Evolutionary conservation across 2,888 invertebrate species (phyloP).

Genomic region (Heteropelma amictum): DNA sequence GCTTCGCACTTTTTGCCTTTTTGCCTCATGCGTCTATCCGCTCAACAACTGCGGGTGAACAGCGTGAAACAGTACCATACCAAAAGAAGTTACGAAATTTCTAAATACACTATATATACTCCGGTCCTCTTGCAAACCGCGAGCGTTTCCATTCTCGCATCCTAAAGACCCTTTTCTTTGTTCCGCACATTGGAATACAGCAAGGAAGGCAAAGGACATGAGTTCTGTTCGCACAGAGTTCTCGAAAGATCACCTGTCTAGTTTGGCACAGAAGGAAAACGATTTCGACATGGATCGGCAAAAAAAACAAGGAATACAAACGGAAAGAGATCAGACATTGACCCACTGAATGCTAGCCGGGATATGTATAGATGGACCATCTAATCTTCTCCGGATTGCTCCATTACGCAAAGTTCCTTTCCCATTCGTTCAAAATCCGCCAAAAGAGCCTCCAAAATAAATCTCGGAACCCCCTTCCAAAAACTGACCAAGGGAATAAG

Average conservation of each 20-base stretch:
- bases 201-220: background rate
- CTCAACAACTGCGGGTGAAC: background rate
- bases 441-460: constrained; percentile 25
- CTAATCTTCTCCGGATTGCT: background rate
- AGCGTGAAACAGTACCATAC: constrained; percentile 13
- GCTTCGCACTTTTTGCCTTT: constrained; percentile 11
- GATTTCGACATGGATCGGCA: too few relatives aligned
- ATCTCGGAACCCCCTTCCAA: background rate
- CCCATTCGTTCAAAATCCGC: too few relatives aligned
- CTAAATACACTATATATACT: constrained; percentile 11
- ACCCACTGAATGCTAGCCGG: too few relatives aligned
- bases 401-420: background rate
- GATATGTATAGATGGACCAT: too few relatives aligned
- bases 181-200: background rate
- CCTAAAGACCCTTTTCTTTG: constrained; percentile 4
- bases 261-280: background rate
- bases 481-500: background rate
- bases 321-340: too few relatives aligned
- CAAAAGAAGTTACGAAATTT: constrained; percentile 47
- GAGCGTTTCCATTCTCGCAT: background rate
- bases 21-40: background rate
- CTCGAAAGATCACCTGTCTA: background rate
- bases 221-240: background rate
- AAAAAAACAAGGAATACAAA: too few relatives aligned
- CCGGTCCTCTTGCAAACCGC: background rate